Base-by-base conservation (phyloP, 2,888 invertebrate species). In the Agapostemon virescens region DNA sequence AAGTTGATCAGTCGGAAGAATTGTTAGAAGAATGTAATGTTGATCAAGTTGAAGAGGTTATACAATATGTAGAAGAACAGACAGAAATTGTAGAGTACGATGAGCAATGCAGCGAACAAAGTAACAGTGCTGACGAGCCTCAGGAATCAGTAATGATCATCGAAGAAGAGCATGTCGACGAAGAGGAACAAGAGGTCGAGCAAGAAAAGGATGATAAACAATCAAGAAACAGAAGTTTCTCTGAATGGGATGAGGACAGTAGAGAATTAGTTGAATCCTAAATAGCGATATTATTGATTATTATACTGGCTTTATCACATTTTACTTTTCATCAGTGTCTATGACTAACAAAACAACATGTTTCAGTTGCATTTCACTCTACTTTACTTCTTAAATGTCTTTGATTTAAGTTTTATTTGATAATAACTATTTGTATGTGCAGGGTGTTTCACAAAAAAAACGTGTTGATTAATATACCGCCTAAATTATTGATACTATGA, bases 61-160 rank as follows among this genome's bases (percentile, higher is more conserved):
- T 92, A 78, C 92, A 92, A 40, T 92, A 92, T 49, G 92, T 92
- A 4, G 92, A 92, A 76, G 92, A 93, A 79, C 92, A 93, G 84
- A 93, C 93, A 23, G 91, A 93, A 88, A 92, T 90, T 74, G 90
- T 92, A 5, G 92, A 93, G 77, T 91, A 91, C 76, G 90, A 91
- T 7, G 91, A 87, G 30, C 86, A 87, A 66, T 84, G 87, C 61
- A 87, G 85, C 45, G 87, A 87, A 55, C 85, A 86, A 49, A 87
- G 85, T 69, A 87, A 82, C 61, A 84, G 83, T 69, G 71, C 69
- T 15, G 82, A 79, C 2, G 89, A 85, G 6, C 42, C 81, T 6
- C 89, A 90, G 20, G 90, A 90, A 36, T 87, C 91, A 0, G 90
- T 91, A 40, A 90, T 91, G 91, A 90, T 91, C 15, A 91, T 91